phyloP scores from a whole-genome alignment of 2,113 vertebrate species.

The Probosciger aterrimus region DNA sequence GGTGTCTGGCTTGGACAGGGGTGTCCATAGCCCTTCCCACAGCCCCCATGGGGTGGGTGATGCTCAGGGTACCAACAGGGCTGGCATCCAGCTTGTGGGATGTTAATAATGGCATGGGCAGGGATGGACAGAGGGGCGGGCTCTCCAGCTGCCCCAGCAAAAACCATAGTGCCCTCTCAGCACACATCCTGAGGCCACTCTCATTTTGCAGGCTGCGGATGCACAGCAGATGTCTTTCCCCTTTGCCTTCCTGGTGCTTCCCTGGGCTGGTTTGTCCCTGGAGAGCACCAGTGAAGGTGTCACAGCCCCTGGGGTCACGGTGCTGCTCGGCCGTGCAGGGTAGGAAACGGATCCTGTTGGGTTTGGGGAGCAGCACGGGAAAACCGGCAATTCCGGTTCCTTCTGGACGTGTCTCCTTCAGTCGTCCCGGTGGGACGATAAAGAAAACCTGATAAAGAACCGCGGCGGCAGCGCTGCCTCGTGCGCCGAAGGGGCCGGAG shows the following conservation, averaged over 20 bases:
- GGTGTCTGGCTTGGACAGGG: accelerated
- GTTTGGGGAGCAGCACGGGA: not conserved
- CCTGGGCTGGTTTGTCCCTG: not conserved
- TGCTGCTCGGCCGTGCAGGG: accelerated
- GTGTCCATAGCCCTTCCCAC: not conserved
- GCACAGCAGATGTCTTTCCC: not conserved
- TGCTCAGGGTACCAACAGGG: not conserved
- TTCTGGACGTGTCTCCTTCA: slow-evolving; percentile 16
- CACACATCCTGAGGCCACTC: not conserved
- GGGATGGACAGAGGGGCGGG: not conserved
- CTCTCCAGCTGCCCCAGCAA: not conserved
- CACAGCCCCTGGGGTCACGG: not conserved
- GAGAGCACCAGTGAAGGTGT: accelerated
- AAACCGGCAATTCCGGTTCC: slow-evolving; percentile 57
- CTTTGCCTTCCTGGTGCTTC: not conserved
- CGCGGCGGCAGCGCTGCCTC: not conserved
- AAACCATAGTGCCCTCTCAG: not conserved
- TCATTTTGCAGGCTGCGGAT: not conserved
- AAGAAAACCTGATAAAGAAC: not conserved
- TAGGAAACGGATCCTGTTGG: not conserved
- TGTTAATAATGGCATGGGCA: not conserved
- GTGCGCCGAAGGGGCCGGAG: not conserved
- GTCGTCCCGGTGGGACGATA: too few relatives aligned
- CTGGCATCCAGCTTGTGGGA: not conserved
- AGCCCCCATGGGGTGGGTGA: accelerated